phyloP scores from a whole-genome alignment of 2,888 invertebrate genomes.

The Holacanthella duospinosa region DNA sequence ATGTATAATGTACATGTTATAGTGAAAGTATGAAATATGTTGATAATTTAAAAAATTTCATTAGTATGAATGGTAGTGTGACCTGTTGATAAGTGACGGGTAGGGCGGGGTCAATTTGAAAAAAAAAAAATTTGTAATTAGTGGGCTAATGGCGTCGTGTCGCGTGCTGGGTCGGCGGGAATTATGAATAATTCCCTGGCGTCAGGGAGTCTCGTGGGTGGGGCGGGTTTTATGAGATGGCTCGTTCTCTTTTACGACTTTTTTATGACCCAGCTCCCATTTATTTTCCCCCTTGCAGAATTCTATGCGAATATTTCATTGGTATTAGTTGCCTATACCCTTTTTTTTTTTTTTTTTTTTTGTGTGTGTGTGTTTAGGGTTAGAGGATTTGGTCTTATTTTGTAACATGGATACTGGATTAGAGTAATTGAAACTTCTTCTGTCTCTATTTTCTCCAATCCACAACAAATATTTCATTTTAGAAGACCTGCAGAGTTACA shows the following conservation, averaged over 20 bases:
- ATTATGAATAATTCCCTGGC: background rate
- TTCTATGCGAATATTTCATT: background rate
- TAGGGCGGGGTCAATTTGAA: background rate
- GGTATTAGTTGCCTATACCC: no score
- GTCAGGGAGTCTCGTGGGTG: background rate
- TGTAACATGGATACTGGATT: background rate
- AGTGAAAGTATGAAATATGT: no score
- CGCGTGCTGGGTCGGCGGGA: no score
- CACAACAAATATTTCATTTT: background rate
- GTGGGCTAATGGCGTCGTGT: background rate
- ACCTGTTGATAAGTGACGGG: no score
- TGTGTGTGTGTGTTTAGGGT: background rate
- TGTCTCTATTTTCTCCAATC: background rate
- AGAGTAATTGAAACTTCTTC: constrained; percentile 3
- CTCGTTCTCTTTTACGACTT: background rate
- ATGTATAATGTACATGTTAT: no score
- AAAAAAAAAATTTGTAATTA: no score
- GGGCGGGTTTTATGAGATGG: background rate
- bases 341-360: background rate
- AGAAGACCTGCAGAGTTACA: no score
- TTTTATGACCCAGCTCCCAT: background rate
- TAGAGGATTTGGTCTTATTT: no score
- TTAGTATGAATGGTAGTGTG: no score
- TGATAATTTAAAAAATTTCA: no score
- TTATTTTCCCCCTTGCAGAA: background rate